phyloP scores from a whole-genome alignment of 2,797 vertebrate genomes.

The Tapirus indicus region DNA sequence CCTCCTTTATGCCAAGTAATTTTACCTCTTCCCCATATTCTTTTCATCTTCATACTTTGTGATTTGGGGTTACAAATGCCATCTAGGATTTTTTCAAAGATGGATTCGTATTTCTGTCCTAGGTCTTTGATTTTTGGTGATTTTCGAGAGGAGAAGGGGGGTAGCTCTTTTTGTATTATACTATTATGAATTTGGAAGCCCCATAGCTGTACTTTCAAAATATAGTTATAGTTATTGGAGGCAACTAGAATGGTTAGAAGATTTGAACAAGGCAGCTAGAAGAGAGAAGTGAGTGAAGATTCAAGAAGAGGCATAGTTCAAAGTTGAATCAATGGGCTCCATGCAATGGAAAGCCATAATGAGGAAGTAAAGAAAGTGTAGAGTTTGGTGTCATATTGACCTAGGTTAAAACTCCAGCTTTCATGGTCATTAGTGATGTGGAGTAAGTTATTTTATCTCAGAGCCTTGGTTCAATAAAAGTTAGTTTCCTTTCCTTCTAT shows the following conservation, averaged over 20 bases:
- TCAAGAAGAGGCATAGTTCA: background rate
- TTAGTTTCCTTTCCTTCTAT: conserved; percentile 46
- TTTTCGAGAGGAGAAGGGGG: background rate
- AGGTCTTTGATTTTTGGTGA: background rate
- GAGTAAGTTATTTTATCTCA: conserved; percentile 25
- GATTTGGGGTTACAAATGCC: background rate
- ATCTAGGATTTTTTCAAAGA: background rate
- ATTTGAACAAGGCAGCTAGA: background rate
- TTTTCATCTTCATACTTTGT: background rate
- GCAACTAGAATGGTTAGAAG: background rate
- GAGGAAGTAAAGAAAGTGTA: background rate
- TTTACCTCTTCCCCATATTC: background rate
- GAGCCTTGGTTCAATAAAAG: background rate
- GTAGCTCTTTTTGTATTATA: conserved; percentile 29
- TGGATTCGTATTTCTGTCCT: background rate
- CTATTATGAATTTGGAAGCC: background rate
- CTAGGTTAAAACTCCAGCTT: background rate
- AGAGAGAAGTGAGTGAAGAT: background rate
- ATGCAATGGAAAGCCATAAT: background rate
- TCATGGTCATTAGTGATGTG: background rate
- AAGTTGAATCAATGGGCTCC: background rate
- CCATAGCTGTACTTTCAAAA: background rate
- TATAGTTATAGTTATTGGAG: background rate
- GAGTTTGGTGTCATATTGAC: background rate
- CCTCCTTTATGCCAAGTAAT: background rate